Evolutionary conservation across 2,888 invertebrate genomes (phyloP), one percentile per base, ranked within the genome.

Genomic region (Phasia obesa): DNA sequence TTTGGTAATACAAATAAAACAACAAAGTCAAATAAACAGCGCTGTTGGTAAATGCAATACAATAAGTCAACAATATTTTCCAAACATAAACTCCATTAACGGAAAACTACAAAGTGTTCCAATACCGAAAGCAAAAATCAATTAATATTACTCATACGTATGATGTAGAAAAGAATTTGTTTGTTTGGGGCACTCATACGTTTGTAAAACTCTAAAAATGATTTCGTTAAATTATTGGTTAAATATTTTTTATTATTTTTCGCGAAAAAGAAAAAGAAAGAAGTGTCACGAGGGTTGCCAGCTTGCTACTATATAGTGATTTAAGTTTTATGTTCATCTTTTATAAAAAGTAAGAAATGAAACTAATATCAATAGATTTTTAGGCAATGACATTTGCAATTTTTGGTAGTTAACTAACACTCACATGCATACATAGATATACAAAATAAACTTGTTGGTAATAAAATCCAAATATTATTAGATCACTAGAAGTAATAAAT

Each of bases 131-230:
- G 31, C 27, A 51, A 67, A 67, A 76, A 65, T 21, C 49, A 42
- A 76, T 76, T 69, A 76, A 76, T 42, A 76, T 27, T 15, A 67
- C 25, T 67, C 59, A 75, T 65, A 55, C 57, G 38, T 57, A 15
- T 35, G 49, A 19, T 51, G 35, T 17, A 38, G 35, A 38, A 7
- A 7, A 25, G 19, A 5, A 70, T 11, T 17, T 25, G 23, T 70
- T 49, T 38, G 31, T 42, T 62, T n/a, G 62, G 7, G 62, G 44
- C 38, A 49, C 75, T 70, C 81, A 75, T 70, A 75, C 59, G 81
- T 53, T 5, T 38, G 25, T 21, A 67, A 62, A 76, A 59, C 60
- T 64, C 49, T n/a, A 55, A 53, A 67, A 55, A 23, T 9, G 4
- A 21, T 64, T 74, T 31, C 2, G 17, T 27, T 25, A 25, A 55